These are phyloP conservation scores for Gastrophysa polygoni DNA, from an alignment of 2,888 invertebrate genomes.

Conservation along the genomic window DNA sequence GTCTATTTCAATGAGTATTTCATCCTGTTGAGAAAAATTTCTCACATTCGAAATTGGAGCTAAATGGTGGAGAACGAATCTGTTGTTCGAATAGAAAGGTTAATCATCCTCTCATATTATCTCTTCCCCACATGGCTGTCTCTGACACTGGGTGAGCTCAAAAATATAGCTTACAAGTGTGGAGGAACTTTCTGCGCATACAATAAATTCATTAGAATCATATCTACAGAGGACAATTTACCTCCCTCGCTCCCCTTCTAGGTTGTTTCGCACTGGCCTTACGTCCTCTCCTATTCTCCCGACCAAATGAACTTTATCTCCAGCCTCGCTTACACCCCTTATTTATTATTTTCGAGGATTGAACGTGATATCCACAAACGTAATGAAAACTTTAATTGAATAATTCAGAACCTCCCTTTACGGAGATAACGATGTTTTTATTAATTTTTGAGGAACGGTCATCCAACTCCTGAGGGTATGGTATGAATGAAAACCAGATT, in stretches of 20 bases:
- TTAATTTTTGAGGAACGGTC: background rate
- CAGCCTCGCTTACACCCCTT: constrained; percentile 8
- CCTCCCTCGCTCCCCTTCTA: background rate
- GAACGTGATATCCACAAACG: constrained; percentile 3
- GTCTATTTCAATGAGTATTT: too few species aligned
- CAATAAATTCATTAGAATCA: background rate
- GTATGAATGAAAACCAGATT: too few species aligned
- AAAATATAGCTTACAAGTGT: background rate
- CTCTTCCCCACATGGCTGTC: background rate
- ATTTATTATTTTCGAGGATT: constrained; percentile 10
- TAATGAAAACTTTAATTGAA: constrained; percentile 16
- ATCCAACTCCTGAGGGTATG: background rate
- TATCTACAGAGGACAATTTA: background rate
- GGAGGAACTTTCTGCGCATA: background rate
- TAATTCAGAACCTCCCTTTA: constrained; percentile 11
- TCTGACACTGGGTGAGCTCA: background rate
- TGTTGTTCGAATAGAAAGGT: too few species aligned
- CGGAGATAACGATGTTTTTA: constrained; percentile 9
- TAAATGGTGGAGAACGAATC: too few species aligned
- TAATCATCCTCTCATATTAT: too few species aligned
- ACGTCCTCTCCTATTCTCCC: constrained; percentile 10
- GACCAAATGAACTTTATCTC: constrained; percentile 12
- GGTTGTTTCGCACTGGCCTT: background rate
- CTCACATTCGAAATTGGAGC: too few species aligned
- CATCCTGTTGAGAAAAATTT: too few species aligned